Evolutionary conservation across 2,113 vertebrate genomes (phyloP), one percentile per base, ranked within the genome.

Genomic region (Centropus bengalensis): DNA sequence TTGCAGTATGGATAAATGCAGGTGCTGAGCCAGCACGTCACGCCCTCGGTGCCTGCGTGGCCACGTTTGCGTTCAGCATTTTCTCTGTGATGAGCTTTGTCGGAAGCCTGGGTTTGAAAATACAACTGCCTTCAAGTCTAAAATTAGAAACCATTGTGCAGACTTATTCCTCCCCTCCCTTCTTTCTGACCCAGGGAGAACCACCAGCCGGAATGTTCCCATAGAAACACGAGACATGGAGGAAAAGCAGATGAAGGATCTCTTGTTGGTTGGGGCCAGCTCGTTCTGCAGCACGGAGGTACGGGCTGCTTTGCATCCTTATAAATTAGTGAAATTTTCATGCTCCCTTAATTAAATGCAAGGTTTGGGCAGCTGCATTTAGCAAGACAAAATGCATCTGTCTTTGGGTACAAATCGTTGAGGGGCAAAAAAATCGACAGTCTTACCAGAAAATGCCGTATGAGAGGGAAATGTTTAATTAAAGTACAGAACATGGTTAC

Each of bases 81-180:
- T 59, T 14, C 69, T 42, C 78, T 32, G 32, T 7, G 49, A 36
- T 24, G 27, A 51, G 90, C 71, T n/a, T 47, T 28, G n/a, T 71
- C 63, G 70, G 75, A 64, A 75, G 79, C 12, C 5, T 15, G n/a
- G 67, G 36, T 67, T 60, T 59, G 84, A 59, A 92, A 91, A 64
- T 8, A 63, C 3, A 89, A 33, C 74, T 21, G 62, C 67, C 89
- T 89, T 60, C 66, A 23, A 36, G 71, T 40, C 75, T 93, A 88
- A 90, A 93, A 94, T 94, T 67, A 93, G 94, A 94, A 88, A 62
- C 79, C 83, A 44, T 67, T 86, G 59, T 77, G 52, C 85, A 88
- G 71, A 45, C 30, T 45, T 63, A 11, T 47, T 21, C 10, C 15
- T n/a, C 28, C 9, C 4, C 15, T 28, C 45, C 23, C 54, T 71